Percentiles rank a stretch among this genome's conserved stretches.
Conservation (phyloP, 30 jellyfish, hydroid and myxozoan species). For the Haliclystus octoradiatus region DNA sequence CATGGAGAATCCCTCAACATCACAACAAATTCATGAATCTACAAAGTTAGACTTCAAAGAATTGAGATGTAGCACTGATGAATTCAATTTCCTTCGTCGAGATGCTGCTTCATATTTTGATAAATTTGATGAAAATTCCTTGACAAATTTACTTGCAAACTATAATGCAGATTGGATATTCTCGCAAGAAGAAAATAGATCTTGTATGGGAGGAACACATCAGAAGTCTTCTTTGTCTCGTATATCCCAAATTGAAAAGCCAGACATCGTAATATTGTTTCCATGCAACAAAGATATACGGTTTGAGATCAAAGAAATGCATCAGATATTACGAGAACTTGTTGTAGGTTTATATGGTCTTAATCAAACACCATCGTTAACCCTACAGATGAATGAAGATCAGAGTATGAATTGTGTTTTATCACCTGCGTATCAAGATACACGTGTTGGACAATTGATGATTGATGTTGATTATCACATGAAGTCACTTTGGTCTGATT, state of each 20-base stretch:
- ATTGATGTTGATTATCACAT: constrained; percentile 45
- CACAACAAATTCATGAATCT: too few relatives aligned
- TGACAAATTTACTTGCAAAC: constrained; percentile 41
- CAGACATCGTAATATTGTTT: constrained; percentile 21
- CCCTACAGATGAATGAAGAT: constrained; percentile 36
- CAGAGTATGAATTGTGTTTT: constrained; percentile 37
- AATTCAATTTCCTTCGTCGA: constrained; percentile 6
- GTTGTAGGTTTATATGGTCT: constrained; percentile 35
- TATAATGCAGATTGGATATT: constrained; percentile 60
- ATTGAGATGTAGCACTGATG: neutral
- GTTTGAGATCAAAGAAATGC: constrained; percentile 44
- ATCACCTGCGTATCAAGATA: constrained; percentile 55
- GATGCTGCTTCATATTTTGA: constrained; percentile 64
- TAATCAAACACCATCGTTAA: constrained; percentile 39
- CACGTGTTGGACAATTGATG: constrained; percentile 56
- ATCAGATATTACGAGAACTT: constrained; percentile 50
- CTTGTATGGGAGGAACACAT: constrained; percentile 39
- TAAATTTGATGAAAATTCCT: constrained; percentile 36
- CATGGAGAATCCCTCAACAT: too few relatives aligned
- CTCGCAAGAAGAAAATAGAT: constrained; percentile 40
- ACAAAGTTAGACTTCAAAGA: neutral
- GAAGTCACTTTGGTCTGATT: constrained; percentile 59
- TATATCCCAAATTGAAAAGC: constrained; percentile 6
- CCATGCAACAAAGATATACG: constrained; percentile 22
- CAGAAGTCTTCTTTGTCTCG: constrained; percentile 14